These are phyloP conservation scores for Anguilla japonica DNA, from an alignment of 2,113 vertebrate species.

Conservation along the genomic window DNA sequence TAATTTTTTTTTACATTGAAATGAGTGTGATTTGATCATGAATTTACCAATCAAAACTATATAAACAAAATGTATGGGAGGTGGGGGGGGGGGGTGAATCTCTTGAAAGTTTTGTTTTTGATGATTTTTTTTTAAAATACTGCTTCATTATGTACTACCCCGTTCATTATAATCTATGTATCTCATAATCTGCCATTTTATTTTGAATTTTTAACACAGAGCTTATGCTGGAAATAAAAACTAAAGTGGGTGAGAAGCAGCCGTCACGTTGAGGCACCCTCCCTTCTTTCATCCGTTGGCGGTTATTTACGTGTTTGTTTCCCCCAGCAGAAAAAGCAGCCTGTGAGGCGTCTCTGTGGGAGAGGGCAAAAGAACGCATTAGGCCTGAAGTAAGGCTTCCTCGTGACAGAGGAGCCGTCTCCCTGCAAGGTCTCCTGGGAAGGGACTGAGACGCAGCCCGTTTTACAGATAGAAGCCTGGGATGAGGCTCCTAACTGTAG, in stretches of 20 bases:
- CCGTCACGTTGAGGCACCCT: neutral
- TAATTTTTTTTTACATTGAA: conserved; percentile 5
- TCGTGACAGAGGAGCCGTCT: conserved; percentile 60
- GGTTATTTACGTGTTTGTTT: conserved; percentile 60
- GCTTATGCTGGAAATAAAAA: conserved; percentile 26
- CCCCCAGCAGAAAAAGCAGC: conserved; percentile 67
- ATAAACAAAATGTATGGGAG: neutral
- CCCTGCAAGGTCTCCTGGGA: conserved; percentile 61
- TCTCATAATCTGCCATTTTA: neutral
- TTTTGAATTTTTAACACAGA: conserved; percentile 13
- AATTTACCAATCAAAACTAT: neutral
- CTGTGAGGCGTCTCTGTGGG: conserved; percentile 54
- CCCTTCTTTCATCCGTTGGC: conserved; percentile 39
- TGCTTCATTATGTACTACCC: neutral
- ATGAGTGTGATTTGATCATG: neutral
- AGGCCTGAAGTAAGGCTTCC: conserved; percentile 52
- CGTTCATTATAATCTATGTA: neutral
- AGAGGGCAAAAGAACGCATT: conserved; percentile 59
- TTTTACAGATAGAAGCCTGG: conserved; percentile 58
- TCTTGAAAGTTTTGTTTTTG: conserved; percentile 13
- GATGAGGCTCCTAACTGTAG: conserved; percentile 70
- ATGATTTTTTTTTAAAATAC: neutral
- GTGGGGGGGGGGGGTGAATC: conserved; percentile 9
- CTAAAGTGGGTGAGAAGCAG: conserved; percentile 7
- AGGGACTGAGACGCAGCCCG: conserved; percentile 52